Conservation (phyloP, 2,113 vertebrate species). For the Phrynocephalus versicolor region DNA sequence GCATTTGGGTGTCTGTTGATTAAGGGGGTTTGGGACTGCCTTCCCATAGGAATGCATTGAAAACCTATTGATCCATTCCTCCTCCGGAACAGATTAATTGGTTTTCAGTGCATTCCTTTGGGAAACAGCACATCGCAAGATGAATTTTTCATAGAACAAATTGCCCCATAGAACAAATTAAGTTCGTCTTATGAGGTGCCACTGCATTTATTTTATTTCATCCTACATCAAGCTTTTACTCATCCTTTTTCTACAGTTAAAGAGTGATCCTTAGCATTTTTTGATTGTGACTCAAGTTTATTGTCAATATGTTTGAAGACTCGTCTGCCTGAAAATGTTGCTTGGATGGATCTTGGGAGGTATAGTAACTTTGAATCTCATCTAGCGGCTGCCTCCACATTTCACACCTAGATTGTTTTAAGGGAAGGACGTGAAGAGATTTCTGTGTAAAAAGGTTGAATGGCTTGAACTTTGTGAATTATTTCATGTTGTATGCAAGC, state of each 20-base stretch:
- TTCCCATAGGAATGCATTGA: too few species aligned
- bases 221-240: background rate
- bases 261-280: background rate
- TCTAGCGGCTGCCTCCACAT: too few species aligned
- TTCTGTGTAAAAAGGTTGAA: background rate
- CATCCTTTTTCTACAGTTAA: background rate
- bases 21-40: too few species aligned
- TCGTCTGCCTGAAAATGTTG: background rate
- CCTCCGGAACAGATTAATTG: too few species aligned
- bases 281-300: background rate
- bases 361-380: background rate
- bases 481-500: background rate
- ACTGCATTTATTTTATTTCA: background rate
- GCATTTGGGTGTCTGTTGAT: too few species aligned
- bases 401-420: background rate
- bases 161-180: too few species aligned
- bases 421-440: background rate
- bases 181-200: too few species aligned
- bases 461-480: background rate
- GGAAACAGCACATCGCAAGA: too few species aligned
- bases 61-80: too few species aligned
- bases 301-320: background rate
- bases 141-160: too few species aligned
- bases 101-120: too few species aligned
- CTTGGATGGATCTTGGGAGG: background rate